phyloP scores from a whole-genome alignment of 1,140 invertebrate genomes.

The Drosophila sechellia region DNA sequence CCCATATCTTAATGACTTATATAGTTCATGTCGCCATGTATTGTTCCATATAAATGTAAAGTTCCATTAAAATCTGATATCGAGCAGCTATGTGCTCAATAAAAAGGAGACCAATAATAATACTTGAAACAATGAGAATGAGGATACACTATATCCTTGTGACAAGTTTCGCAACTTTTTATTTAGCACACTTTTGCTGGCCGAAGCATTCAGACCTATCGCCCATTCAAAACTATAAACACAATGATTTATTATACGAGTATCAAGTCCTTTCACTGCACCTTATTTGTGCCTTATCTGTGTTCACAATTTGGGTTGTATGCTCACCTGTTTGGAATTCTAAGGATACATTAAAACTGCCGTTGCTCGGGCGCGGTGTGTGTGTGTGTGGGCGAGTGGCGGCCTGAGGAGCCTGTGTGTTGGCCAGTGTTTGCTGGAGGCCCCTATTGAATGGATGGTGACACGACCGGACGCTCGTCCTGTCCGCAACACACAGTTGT shows the following conservation, averaged over 20 bases:
- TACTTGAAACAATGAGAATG: background rate
- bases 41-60: too few relatives aligned
- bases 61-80: too few relatives aligned
- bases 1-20: too few relatives aligned
- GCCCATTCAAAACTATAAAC: constrained; percentile 30
- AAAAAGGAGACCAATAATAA: background rate
- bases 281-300: constrained; percentile 32
- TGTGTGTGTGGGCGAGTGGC: constrained; percentile 22
- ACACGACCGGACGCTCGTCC: constrained; percentile 59
- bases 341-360: constrained; percentile 82
- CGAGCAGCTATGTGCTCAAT: background rate
- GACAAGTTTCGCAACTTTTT: constrained; percentile 20
- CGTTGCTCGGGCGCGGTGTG: constrained; percentile 32
- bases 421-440: constrained; percentile 59
- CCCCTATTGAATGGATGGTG: constrained; percentile 65
- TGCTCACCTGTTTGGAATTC: constrained; percentile 81
- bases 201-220: constrained; percentile 16
- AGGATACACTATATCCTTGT: background rate
- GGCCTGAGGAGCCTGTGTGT: constrained; percentile 40
- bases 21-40: too few relatives aligned
- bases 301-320: constrained; percentile 49
- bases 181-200: constrained; percentile 10
- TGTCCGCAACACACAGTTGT: constrained; percentile 49
- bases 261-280: constrained; percentile 26
- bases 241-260: constrained; percentile 38